Base-by-base conservation (phyloP, 2,113 vertebrate genomes). In the Sterrhoptilus dennistouni region DNA sequence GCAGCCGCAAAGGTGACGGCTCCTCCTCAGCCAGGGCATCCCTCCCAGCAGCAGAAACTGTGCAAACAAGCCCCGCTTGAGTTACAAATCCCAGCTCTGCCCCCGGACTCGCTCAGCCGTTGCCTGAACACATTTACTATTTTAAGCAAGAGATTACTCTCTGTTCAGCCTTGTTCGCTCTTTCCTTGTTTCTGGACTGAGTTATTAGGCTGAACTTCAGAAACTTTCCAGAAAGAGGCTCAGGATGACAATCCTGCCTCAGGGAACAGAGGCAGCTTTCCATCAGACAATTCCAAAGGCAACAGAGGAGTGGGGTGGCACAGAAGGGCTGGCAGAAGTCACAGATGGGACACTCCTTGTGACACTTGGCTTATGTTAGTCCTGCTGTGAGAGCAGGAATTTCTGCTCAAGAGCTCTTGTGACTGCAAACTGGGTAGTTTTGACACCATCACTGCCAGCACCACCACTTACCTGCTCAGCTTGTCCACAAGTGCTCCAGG, bases 81-180 rank as follows among this genome's bases (percentile, higher is more conserved):
- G 25, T 81, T 47, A 88, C 79, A 78, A 71, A 86, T 5, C 75
- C 76, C 5, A 9, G 22, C 3, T 13, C 79, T 44, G 79, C 31
- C 79, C 59, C 60, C 27, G 8, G 21, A 15, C 87, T 54, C 27
- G 23, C 61, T 83, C 84, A 22, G 19, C 40, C 12, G 45, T 20
- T 88, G 89, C 82, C 76, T 45, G 68, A 80, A 40, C 35, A 29
- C 66, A 87, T 68, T 60, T 66, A 27, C 92, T 95, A 71, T 90
- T 94, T 94, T 89, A 94, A 93, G 88, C 50, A 42, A 11, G 71
- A 50, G 68, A 24, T 90, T 11, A 15, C 25, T 65, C 44, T 36
- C 40, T 53, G 33, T 31, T 72, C 74, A 56, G 81, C 77, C 45
- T 15, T 13, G 84, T 76, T 91, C 69, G 81, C 49, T 69, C 47